Percentiles rank a stretch among this genome's conserved stretches.
phyloP scores from a whole-genome alignment of 2,797 vertebrate genomes.

The Crocidura indochinensis region DNA sequence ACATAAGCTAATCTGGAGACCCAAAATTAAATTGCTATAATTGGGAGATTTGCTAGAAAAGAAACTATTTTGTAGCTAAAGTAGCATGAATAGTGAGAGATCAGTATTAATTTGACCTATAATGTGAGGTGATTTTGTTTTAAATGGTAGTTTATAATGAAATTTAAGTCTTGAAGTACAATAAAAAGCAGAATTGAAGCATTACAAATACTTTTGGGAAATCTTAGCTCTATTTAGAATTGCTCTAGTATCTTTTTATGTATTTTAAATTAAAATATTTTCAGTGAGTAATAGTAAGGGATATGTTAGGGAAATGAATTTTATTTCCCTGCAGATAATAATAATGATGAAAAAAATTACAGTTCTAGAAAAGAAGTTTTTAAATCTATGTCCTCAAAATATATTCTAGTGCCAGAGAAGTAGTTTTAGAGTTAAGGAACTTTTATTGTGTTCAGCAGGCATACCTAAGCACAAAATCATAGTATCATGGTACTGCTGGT shows the following conservation, averaged over 20 bases:
- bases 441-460: too few species aligned
- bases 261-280: constrained; percentile 75
- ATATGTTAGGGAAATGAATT: constrained; percentile 59
- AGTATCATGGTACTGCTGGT: too few species aligned
- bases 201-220: constrained; percentile 69
- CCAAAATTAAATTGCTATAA: not conserved
- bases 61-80: constrained; percentile 57
- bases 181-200: constrained; percentile 68
- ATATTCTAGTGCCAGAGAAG: not conserved
- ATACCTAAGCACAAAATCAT: too few species aligned
- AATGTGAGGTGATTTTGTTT: constrained; percentile 54
- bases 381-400: constrained; percentile 46
- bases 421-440: too few species aligned
- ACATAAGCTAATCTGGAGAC: constrained; percentile 23
- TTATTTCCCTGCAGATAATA: not conserved
- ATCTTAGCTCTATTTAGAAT: constrained; percentile 68
- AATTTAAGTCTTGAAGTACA: constrained; percentile 66
- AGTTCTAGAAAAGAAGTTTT: constrained; percentile 62
- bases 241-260: constrained; percentile 65
- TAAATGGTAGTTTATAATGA: constrained; percentile 71
- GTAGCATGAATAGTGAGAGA: constrained; percentile 58
- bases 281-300: constrained; percentile 45
- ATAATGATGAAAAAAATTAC: constrained; percentile 38
- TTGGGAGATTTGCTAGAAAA: constrained; percentile 16
- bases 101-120: constrained; percentile 46